Evolutionary conservation across 2,797 vertebrate species (phyloP).

Genomic region (Spinus pinus): DNA sequence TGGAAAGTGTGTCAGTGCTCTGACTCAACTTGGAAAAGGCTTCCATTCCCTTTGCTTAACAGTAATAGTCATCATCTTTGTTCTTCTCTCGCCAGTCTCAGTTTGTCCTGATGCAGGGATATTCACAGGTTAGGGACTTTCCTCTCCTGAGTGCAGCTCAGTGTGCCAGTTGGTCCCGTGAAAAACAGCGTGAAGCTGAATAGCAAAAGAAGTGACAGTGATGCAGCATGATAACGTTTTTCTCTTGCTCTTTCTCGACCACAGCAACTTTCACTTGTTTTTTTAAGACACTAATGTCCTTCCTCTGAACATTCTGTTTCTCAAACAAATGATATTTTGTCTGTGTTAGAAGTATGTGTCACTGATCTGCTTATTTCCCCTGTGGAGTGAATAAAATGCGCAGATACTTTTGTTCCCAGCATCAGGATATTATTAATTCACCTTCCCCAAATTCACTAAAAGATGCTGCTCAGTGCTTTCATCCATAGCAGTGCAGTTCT

Average conservation of each 20-base stretch:
- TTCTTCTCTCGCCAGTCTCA: neutral
- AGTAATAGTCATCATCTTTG: neutral
- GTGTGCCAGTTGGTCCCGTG: accelerated
- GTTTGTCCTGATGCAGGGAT: neutral
- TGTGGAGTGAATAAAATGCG: neutral
- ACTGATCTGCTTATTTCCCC: neutral
- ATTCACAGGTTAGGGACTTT: neutral
- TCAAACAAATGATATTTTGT: neutral
- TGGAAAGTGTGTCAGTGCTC: neutral
- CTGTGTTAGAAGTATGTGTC: neutral
- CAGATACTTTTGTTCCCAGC: neutral
- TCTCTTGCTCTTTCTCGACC: neutral
- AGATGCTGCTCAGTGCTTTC: neutral
- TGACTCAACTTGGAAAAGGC: neutral
- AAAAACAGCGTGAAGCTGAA: neutral
- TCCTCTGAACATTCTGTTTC: neutral
- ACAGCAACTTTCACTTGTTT: neutral
- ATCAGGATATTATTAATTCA: neutral
- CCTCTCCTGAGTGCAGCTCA: neutral
- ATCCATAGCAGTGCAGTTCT: neutral
- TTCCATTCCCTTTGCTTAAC: neutral
- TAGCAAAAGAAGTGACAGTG: neutral
- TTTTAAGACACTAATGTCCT: neutral
- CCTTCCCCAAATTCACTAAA: neutral
- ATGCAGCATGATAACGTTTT: neutral